Evolutionary conservation across 2,888 invertebrate species (phyloP), one percentile per base, ranked within the genome.

Genomic region (Sphinx pinastri): DNA sequence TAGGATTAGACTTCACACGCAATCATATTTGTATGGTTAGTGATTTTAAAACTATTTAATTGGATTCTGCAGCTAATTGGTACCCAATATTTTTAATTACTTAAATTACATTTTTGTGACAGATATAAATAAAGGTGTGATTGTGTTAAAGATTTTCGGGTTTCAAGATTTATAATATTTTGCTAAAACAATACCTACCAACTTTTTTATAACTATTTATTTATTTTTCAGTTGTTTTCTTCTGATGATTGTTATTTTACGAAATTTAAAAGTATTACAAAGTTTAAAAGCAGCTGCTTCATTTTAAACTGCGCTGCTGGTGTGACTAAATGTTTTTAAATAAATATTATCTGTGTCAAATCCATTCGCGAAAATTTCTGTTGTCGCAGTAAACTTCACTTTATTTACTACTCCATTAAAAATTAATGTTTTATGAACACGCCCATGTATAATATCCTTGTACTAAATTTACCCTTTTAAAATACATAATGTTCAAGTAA

Each of bases 391-490:
- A 63, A 63, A 63, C 13, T 47, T 49, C 47, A 60, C 16, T 49
- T 13, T 19, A 63, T 63, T 63, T 63, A 63, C 2, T 19, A 38
- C 63, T 49, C 13, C 13, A 63, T 19, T 49, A 49, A 63, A 63
- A 63, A 63, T 49, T 47, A 63, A 49, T 19, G 49, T 31, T 47
- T 63, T 63, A 19, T 63, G 63, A 63, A 49, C 63, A 63, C 63
- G 49, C 63, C 49, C 63, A 19, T 63, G 19, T 16, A 49, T 6
- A 63, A 49, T 6, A 63, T 49, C 49, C 63, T 63, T 63, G 63
- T 63, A 19, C 63, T 19, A 63, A 63, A 63, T 49, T 19, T 47
- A 12, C 47, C 19, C 47, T 19, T 49, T 7, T 49, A 19, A 63
- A 47, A 63, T 49, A 60, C 45, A 11, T 49, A 8, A 38, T 5